Conservation (phyloP, 2,797 vertebrate genomes). For the Helostoma temminkii region DNA sequence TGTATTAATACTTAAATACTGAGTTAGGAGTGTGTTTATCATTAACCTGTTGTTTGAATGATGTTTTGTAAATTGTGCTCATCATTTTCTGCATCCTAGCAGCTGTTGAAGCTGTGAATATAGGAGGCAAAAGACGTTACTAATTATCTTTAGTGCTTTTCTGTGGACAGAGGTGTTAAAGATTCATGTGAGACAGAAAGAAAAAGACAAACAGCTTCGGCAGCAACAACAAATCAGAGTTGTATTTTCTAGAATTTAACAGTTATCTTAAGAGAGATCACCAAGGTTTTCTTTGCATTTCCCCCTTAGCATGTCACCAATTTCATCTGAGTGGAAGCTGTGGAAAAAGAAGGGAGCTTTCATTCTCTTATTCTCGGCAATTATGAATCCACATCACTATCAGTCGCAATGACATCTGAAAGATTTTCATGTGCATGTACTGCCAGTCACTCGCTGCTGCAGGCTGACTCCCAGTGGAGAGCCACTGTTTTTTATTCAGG, state of each 20-base stretch:
- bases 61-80: neutral
- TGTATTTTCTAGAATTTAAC: slow-evolving; percentile 18
- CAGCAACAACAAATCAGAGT: slow-evolving; percentile 20
- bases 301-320: slow-evolving; percentile 23
- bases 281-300: slow-evolving; percentile 15
- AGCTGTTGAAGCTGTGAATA: slow-evolving; percentile 1
- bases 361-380: slow-evolving; percentile 48
- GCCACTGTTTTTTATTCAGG: slow-evolving; percentile 22
- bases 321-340: slow-evolving; percentile 48
- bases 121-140: neutral
- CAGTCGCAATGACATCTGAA: slow-evolving; percentile 55
- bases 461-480: slow-evolving; percentile 53
- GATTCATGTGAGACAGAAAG: slow-evolving; percentile 3
- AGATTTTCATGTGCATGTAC: slow-evolving; percentile 45
- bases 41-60: neutral
- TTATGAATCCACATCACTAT: slow-evolving; percentile 51
- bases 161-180: slow-evolving; percentile 8
- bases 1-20: neutral
- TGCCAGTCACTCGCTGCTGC: slow-evolving; percentile 53
- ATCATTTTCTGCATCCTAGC: neutral
- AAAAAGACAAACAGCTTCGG: slow-evolving; percentile 7
- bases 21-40: neutral
- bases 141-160: slow-evolving; percentile 10
- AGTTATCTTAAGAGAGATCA: slow-evolving; percentile 40
- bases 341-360: slow-evolving; percentile 31